Conservation (phyloP, 2,888 invertebrate species). For the Tipula lateralis region DNA sequence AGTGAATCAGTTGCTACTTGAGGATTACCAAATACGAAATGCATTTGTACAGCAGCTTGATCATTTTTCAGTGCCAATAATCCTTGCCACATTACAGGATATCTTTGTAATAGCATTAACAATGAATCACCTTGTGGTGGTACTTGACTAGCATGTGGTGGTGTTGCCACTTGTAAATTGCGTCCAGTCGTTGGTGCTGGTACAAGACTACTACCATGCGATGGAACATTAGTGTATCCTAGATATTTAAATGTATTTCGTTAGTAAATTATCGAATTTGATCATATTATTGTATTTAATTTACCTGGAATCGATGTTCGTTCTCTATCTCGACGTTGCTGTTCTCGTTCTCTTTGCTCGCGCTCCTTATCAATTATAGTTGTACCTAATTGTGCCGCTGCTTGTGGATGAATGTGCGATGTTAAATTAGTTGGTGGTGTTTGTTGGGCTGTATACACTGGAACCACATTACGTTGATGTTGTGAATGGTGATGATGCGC, state of each 20-base stretch:
- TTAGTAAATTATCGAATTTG: constrained; percentile 28
- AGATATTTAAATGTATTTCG: not conserved
- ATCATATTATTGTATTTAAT: not conserved
- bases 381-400: constrained; percentile 37
- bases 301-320: constrained; percentile 39
- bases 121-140: constrained; percentile 79
- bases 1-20: constrained; percentile 83
- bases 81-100: constrained; percentile 98
- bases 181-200: constrained; percentile 40
- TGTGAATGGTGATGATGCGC: constrained; percentile 51
- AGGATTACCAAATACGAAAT: constrained; percentile 92
- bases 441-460: constrained; percentile 32
- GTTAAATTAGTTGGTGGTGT: constrained; percentile 34
- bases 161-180: constrained; percentile 47
- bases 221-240: constrained; percentile 38
- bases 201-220: constrained; percentile 42
- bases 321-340: constrained; percentile 40
- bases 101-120: constrained; percentile 77
- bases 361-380: constrained; percentile 35
- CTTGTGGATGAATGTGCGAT: constrained; percentile 42
- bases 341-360: constrained; percentile 41
- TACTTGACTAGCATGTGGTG: constrained; percentile 71
- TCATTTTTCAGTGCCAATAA: constrained; percentile 92
- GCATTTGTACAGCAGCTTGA: constrained; percentile 97
- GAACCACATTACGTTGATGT: constrained; percentile 45